Conservation (phyloP, 2,797 vertebrate species). For the Sparus aurata region DNA sequence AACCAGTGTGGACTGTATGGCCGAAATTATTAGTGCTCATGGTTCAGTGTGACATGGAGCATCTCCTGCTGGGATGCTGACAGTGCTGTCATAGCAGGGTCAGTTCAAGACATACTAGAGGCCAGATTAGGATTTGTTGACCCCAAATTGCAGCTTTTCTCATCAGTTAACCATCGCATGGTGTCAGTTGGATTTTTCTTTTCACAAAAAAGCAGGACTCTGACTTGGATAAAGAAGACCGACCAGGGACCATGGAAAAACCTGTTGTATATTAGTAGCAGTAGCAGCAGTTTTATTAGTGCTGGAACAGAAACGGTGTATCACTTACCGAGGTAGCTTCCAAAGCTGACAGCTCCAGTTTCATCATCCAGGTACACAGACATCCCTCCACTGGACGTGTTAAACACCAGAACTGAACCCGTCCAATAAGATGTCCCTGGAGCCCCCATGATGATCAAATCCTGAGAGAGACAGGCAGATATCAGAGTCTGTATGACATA, state of each 20-base stretch:
- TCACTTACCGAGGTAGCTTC: conserved; percentile 93
- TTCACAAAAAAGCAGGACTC: no score
- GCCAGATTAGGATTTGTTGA: no score
- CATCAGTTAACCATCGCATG: no score
- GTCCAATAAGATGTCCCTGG: conserved; percentile 96
- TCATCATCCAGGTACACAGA: conserved; percentile 87
- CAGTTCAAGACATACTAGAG: no score
- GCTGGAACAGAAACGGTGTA: not conserved
- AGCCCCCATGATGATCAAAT: conserved; percentile 96
- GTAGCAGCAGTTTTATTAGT: not conserved
- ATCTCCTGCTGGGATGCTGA: no score
- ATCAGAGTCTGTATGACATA: not conserved
- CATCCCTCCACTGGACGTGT: conserved; percentile 84
- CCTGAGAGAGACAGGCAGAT: conserved; percentile 76
- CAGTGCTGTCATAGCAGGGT: no score
- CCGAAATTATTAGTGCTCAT: not conserved
- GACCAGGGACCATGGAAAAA: not conserved
- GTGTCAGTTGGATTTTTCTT: no score
- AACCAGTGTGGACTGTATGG: not conserved
- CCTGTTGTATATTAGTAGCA: not conserved
- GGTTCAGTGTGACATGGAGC: no score
- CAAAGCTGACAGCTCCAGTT: conserved; percentile 86
- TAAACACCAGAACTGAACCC: conserved; percentile 93
- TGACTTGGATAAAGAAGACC: not conserved
- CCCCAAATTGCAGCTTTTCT: no score